Conservation (phyloP, 1,140 invertebrate species). For the Saccostrea glomerata region DNA sequence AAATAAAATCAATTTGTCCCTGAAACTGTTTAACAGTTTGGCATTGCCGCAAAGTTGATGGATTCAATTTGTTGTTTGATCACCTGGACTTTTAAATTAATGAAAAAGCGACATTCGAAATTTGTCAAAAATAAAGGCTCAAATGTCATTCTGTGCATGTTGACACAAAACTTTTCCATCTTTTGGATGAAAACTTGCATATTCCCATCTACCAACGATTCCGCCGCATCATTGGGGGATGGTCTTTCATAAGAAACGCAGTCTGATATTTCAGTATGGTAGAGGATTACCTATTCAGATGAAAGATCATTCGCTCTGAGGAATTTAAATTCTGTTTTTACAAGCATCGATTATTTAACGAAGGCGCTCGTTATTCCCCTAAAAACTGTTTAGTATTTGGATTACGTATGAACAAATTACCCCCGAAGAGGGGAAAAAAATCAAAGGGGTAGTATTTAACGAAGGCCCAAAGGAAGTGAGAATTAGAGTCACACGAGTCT, state of each 20-base stretch:
- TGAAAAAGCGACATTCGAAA: not conserved
- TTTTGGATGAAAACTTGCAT: not conserved
- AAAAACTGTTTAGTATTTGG: constrained; percentile 24
- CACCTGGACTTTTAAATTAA: constrained; percentile 28
- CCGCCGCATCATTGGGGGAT: not conserved
- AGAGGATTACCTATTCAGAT: not conserved
- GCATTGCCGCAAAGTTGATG: not conserved
- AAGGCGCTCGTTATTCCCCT: not conserved
- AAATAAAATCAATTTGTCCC: not conserved
- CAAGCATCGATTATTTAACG: constrained; percentile 1
- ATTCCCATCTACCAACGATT: not conserved
- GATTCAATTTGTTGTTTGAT: not conserved
- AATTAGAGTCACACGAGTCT: not conserved
- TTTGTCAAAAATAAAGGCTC: constrained; percentile 11
- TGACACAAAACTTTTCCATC: not conserved
- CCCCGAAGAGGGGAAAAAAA: not conserved
- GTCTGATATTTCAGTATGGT: no score
- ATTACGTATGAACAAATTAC: constrained; percentile 15
- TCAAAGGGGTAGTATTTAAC: constrained; percentile 23
- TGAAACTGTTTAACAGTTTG: not conserved
- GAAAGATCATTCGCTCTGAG: not conserved
- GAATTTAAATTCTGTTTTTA: constrained; percentile 30
- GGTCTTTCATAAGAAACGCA: no score
- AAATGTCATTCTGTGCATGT: not conserved
- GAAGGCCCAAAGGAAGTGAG: not conserved